These are phyloP conservation scores for Xiphophorus maculatus DNA, from an alignment of 2,113 vertebrate species.

Conservation along the genomic window DNA sequence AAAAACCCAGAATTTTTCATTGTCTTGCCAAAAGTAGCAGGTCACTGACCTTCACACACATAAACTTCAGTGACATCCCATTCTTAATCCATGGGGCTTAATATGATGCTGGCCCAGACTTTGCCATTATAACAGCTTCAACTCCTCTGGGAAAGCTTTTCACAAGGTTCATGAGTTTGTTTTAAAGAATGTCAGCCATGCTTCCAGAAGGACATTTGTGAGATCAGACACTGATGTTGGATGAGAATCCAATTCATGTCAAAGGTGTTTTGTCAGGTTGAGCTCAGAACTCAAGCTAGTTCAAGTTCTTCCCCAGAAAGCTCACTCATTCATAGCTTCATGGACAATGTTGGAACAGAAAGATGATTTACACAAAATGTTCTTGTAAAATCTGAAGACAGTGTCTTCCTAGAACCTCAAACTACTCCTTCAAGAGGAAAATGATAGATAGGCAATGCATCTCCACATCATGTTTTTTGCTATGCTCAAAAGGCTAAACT, in stretches of 20 bases:
- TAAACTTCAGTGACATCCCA: neutral
- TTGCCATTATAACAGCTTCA: neutral
- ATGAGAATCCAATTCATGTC: no score
- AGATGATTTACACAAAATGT: neutral
- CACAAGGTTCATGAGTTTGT: neutral
- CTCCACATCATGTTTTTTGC: no score
- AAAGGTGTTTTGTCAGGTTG: no score
- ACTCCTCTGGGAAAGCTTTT: neutral
- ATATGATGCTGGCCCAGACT: neutral
- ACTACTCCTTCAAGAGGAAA: neutral
- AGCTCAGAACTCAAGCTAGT: no score
- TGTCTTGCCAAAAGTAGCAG: neutral
- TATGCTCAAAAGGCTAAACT: neutral
- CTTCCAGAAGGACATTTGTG: no score
- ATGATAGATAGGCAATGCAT: neutral
- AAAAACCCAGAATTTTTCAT: neutral
- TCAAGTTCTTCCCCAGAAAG: neutral
- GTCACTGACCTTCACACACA: neutral
- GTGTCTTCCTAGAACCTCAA: neutral
- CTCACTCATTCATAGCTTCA: neutral
- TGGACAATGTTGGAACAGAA: neutral
- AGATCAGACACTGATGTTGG: no score
- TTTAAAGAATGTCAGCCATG: neutral
- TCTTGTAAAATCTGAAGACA: neutral
- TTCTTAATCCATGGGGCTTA: neutral